Evolutionary conservation across 2,113 vertebrate genomes (phyloP).

Genomic region (Perccottus glenii): DNA sequence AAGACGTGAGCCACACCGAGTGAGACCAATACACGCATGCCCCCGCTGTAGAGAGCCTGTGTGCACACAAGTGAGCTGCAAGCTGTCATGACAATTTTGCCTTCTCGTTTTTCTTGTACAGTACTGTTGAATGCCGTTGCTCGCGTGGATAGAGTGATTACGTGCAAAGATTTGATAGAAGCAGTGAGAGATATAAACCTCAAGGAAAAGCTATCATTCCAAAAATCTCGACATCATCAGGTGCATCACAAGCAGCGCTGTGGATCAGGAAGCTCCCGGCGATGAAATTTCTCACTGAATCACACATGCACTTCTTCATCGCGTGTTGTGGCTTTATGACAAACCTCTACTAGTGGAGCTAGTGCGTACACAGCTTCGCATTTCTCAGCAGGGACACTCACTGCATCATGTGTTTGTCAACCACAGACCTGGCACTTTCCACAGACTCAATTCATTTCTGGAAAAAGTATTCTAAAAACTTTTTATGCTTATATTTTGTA

Average conservation of each 20-base stretch:
- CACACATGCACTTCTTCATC: slow-evolving; percentile 28
- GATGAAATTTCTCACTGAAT: slow-evolving; percentile 43
- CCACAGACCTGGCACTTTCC: slow-evolving; percentile 26
- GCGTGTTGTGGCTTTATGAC: slow-evolving; percentile 35
- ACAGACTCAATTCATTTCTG: slow-evolving; percentile 29
- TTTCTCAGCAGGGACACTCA: slow-evolving; percentile 18
- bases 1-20: slow-evolving; percentile 29
- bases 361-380: slow-evolving; percentile 1
- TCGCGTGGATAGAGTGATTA: slow-evolving; percentile 54
- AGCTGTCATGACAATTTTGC: slow-evolving; percentile 57
- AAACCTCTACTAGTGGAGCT: slow-evolving; percentile 10
- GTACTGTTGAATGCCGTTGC: slow-evolving; percentile 42
- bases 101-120: slow-evolving; percentile 66
- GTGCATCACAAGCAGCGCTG: slow-evolving; percentile 36
- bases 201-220: slow-evolving; percentile 53
- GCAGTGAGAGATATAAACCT: slow-evolving; percentile 44
- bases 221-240: slow-evolving; percentile 50
- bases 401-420: slow-evolving; percentile 27
- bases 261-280: slow-evolving; percentile 35
- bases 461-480: slow-evolving; percentile 23
- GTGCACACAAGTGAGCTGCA: slow-evolving; percentile 54
- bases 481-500: not conserved
- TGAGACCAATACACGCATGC: slow-evolving; percentile 27
- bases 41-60: slow-evolving; percentile 21
- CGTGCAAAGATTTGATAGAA: slow-evolving; percentile 63